Conservation (phyloP, 2,888 invertebrate species). For the Epiperipatus broadwayi region DNA sequence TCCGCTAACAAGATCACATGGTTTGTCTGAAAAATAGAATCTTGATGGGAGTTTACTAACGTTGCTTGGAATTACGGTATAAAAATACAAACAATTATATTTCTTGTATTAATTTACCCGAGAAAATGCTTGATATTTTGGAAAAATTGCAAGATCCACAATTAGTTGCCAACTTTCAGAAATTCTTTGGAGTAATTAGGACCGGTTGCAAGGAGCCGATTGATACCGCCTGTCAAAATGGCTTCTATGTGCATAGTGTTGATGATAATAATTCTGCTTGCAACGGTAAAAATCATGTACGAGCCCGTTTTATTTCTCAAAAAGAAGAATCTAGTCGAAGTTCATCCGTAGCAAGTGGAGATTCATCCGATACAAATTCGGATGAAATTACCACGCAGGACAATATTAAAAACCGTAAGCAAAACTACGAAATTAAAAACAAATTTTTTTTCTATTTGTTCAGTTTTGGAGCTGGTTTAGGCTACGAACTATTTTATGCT, state of each 20-base stretch:
- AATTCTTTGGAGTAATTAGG: constrained; percentile 62
- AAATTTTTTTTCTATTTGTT: constrained; percentile 68
- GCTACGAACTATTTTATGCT: constrained; percentile 75
- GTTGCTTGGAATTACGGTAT: no score
- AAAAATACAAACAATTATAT: no score
- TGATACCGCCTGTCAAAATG: background rate
- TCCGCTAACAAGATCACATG: no score
- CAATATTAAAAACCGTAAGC: constrained; percentile 7
- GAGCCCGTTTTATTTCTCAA: background rate
- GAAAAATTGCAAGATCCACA: constrained; percentile 52
- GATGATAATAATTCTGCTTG: background rate
- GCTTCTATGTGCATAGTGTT: no score
- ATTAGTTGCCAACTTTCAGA: constrained; percentile 55
- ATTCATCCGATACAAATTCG: no score
- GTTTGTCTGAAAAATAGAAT: no score
- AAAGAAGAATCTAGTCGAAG: constrained; percentile 14
- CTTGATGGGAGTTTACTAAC: no score
- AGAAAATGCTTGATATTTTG: no score
- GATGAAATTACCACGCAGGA: constrained; percentile 5
- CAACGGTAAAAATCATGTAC: background rate
- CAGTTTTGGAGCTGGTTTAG: constrained; percentile 60
- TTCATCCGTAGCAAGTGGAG: constrained; percentile 14
- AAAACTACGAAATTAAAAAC: constrained; percentile 32
- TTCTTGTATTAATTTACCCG: no score
- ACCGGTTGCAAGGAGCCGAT: background rate